Percentiles rank a stretch among this genome's conserved stretches.
These are phyloP conservation scores for Falco punctatus DNA, from an alignment of 2,113 vertebrate species.

Conservation along the genomic window DNA sequence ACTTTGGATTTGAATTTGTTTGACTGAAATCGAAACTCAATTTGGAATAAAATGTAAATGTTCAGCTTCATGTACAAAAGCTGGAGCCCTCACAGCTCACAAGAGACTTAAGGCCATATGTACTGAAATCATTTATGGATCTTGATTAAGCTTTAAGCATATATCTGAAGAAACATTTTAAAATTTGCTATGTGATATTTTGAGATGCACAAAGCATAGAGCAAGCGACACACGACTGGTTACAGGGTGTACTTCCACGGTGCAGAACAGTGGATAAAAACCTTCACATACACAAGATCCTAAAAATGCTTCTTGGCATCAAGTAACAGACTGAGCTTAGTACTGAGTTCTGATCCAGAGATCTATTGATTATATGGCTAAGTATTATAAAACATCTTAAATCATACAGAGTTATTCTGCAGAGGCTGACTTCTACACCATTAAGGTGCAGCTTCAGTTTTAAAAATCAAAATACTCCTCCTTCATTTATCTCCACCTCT, in stretches of 20 bases:
- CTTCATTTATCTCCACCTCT: neutral
- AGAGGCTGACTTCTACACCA: neutral
- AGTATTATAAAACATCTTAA: neutral
- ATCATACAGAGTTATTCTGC: neutral
- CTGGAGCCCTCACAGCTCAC: conserved; percentile 14
- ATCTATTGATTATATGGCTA: neutral
- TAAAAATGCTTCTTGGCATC: neutral
- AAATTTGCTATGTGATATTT: neutral
- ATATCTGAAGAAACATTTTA: neutral
- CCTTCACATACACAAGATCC: neutral
- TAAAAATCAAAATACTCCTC: neutral
- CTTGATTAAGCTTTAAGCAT: conserved; percentile 9
- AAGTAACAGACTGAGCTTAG: neutral
- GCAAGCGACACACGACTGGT: neutral
- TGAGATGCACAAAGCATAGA: neutral
- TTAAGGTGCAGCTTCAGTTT: neutral
- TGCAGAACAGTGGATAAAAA: neutral
- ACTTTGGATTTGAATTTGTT: conserved; percentile 17
- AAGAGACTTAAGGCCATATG: conserved; percentile 22
- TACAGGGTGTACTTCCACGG: neutral
- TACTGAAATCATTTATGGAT: conserved; percentile 7
- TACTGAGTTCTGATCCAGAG: neutral
- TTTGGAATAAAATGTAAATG: conserved; percentile 46
- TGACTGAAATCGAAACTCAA: conserved; percentile 47
- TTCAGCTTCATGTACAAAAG: conserved; percentile 37